These are phyloP conservation scores for Kryptopterus vitreolus DNA, from an alignment of 2,797 vertebrate genomes.

Conservation along the genomic window DNA sequence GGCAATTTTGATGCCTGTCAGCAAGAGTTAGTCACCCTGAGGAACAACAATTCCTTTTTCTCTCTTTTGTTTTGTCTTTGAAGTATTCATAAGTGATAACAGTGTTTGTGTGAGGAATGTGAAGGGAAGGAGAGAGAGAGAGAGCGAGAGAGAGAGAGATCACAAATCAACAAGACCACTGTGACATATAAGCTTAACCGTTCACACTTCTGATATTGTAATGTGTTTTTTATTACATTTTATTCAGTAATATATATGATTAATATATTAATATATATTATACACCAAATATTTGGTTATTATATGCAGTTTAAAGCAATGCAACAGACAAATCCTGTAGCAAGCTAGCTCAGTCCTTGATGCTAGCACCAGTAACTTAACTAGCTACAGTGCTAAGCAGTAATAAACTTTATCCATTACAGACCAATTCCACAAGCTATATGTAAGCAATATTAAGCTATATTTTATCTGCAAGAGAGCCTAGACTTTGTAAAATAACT, in stretches of 20 bases:
- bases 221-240: background rate
- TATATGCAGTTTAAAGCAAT: background rate
- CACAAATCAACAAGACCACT: background rate
- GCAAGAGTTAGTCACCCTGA: conserved; percentile 48
- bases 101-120: conserved; percentile 9
- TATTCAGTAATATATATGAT: background rate
- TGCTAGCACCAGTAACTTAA: background rate
- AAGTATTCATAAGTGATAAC: conserved; percentile 52
- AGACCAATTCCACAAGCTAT: background rate
- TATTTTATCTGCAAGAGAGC: background rate
- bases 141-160: background rate
- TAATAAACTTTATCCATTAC: background rate
- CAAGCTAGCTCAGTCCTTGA: background rate
- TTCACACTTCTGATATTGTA: background rate
- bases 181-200: background rate
- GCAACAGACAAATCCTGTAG: background rate
- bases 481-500: background rate
- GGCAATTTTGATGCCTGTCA: conserved; percentile 55
- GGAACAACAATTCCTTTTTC: conserved; percentile 41
- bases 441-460: background rate
- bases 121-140: background rate
- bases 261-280: background rate
- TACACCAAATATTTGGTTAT: background rate
- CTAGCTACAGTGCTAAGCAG: background rate
- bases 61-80: conserved; percentile 23